Evolutionary conservation across 1,140 invertebrate species (phyloP).

Genomic region (Meloidogyne exigua): DNA sequence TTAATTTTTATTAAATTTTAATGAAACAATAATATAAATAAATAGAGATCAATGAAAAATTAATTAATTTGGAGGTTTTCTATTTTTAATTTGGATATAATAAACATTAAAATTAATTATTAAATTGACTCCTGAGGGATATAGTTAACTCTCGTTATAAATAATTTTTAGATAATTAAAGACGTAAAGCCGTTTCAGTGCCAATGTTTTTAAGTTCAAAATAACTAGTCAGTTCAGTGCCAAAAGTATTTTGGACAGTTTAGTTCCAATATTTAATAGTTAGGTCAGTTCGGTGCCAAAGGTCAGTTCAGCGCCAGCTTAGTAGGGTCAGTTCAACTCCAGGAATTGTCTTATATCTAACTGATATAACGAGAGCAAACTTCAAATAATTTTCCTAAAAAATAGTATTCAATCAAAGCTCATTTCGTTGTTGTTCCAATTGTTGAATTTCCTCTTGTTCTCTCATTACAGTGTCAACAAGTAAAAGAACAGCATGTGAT

Average conservation of each 20-base stretch:
- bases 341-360: too few relatives aligned
- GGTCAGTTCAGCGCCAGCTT: too few relatives aligned
- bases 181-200: too few relatives aligned
- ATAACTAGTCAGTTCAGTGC: not conserved
- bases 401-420: conserved; percentile 24
- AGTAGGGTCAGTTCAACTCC: too few relatives aligned
- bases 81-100: not conserved
- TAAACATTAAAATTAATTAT: too few relatives aligned
- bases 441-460: conserved; percentile 34
- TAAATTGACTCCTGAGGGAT: too few relatives aligned
- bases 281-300: too few relatives aligned
- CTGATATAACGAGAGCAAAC: not conserved
- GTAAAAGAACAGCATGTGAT: conserved; percentile 48
- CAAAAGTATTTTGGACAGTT: not conserved
- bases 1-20: too few relatives aligned
- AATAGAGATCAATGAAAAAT: not conserved
- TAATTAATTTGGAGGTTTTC: not conserved
- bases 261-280: too few relatives aligned
- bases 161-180: too few relatives aligned
- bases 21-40: not conserved
- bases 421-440: conserved; percentile 15
- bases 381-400: not conserved
- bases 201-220: too few relatives aligned
- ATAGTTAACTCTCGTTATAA: too few relatives aligned
- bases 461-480: conserved; percentile 52